phyloP scores from a whole-genome alignment of 35 echinoderm and acorn worm genomes.

The Strongylocentrotus purpuratus region DNA sequence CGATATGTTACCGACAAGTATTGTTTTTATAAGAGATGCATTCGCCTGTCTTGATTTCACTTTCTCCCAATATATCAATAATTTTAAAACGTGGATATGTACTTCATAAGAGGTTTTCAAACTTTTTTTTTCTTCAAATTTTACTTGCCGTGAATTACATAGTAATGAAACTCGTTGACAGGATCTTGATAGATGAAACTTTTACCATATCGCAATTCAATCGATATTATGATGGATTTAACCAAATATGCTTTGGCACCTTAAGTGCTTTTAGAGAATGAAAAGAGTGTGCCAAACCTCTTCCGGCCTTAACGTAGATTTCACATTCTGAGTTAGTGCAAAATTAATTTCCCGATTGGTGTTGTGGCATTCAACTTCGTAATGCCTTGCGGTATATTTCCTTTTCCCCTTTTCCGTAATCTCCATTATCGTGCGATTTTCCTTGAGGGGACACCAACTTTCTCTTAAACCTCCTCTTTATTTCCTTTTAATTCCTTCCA shows the following conservation, averaged over 20 bases:
- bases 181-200: no score
- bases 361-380: not conserved
- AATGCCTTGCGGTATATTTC: not conserved
- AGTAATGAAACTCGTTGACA: no score
- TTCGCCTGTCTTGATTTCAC: no score
- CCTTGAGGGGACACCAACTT: not conserved
- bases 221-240: not conserved
- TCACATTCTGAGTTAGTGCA: not conserved
- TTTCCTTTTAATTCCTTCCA: not conserved
- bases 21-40: no score
- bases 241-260: not conserved
- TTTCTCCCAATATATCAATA: no score
- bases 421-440: constrained; percentile 23
- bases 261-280: not conserved
- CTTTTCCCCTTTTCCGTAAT: constrained; percentile 6
- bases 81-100: no score
- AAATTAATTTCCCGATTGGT: not conserved
- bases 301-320: not conserved
- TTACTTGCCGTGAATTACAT: no score
- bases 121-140: no score
- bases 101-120: no score
- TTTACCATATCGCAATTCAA: not conserved
- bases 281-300: not conserved
- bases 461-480: not conserved
- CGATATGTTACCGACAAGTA: no score